Evolutionary conservation across 2,113 vertebrate genomes (phyloP).

Genomic region (Acanthochromis polyacanthus): DNA sequence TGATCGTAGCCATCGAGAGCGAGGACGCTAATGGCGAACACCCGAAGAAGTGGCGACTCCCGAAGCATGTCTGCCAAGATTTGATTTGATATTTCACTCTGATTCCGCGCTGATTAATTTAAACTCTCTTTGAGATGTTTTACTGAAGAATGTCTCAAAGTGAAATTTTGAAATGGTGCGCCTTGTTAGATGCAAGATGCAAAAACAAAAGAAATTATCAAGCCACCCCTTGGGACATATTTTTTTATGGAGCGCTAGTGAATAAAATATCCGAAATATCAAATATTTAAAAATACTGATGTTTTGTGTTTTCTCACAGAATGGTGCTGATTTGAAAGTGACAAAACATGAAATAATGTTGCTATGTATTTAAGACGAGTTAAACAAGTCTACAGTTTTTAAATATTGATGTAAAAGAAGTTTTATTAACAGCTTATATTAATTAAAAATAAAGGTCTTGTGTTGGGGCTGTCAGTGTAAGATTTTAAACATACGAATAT

Average conservation of each 20-base stretch:
- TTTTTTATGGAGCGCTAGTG: constrained; percentile 19
- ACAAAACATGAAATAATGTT: not conserved
- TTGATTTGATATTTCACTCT: not conserved
- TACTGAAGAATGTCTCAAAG: constrained; percentile 18
- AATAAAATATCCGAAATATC: constrained; percentile 43
- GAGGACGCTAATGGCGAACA: constrained; percentile 19
- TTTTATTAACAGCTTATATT: not conserved
- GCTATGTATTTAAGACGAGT: not conserved
- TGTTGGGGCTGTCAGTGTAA: not conserved
- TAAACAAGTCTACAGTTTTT: not conserved
- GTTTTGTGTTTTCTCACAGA: not conserved
- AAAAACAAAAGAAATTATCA: constrained; percentile 31
- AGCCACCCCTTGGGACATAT: constrained; percentile 2
- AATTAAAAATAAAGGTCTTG: not conserved
- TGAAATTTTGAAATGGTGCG: constrained; percentile 2
- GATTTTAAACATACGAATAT: not conserved
- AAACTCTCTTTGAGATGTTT: constrained; percentile 24
- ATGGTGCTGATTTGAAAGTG: not conserved
- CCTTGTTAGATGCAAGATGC: not conserved
- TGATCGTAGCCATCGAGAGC: constrained; percentile 39
- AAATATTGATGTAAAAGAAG: not conserved
- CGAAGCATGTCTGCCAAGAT: constrained; percentile 16
- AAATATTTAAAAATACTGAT: constrained; percentile 15
- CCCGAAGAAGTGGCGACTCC: constrained; percentile 7
- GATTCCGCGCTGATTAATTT: constrained; percentile 21